Evolutionary conservation across 2,888 invertebrate species (phyloP).

Genomic region (Petrolisthes cinctipes): DNA sequence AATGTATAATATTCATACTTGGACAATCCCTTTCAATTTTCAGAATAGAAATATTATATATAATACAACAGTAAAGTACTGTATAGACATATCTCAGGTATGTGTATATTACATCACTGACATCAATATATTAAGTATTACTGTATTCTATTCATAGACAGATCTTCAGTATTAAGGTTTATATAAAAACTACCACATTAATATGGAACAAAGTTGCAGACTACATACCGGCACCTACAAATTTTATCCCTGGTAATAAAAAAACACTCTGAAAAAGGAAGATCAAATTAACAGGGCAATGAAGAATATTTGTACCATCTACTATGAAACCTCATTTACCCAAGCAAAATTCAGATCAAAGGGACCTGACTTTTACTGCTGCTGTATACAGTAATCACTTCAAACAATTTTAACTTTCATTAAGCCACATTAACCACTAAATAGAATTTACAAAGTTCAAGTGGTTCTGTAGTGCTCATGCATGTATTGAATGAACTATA

Average conservation of each 20-base stretch:
- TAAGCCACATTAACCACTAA: background rate
- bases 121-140: too few relatives aligned
- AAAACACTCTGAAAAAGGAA: conserved; percentile 1
- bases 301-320: conserved; percentile 33
- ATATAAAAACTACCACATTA: too few relatives aligned
- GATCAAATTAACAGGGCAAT: background rate
- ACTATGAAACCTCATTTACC: background rate
- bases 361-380: background rate
- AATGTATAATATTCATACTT: too few relatives aligned
- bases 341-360: background rate
- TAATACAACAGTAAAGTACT: too few relatives aligned
- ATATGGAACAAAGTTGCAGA: background rate
- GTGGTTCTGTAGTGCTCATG: background rate
- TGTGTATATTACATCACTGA: too few relatives aligned
- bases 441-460: background rate
- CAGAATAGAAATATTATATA: too few relatives aligned
- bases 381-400: background rate
- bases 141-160: too few relatives aligned
- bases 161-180: too few relatives aligned
- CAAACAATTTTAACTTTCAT: background rate
- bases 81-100: too few relatives aligned
- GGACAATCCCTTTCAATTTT: too few relatives aligned
- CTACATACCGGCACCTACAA: conserved; percentile 2
- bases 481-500: conserved; percentile 11
- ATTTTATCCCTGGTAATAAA: background rate